A percentile compares a stretch with the other conserved stretches of the same genome.
Evolutionary conservation across 2,113 vertebrate species (phyloP).

Genomic region (Chaetodon auriga): DNA sequence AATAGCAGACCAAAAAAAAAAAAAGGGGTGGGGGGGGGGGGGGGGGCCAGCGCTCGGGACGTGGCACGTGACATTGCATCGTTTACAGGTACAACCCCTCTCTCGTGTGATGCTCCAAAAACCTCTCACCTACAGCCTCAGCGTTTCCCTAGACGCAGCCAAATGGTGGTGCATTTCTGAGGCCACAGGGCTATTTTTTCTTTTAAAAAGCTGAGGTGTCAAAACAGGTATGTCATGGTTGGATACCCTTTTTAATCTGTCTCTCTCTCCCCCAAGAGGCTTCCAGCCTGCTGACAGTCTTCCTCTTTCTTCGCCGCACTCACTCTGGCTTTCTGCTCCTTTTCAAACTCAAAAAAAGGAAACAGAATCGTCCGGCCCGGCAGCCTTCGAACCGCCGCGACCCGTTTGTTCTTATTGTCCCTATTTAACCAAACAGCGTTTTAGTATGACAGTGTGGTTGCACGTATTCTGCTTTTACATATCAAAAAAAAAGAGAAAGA

Average conservation of each 20-base stretch:
- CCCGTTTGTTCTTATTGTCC: not conserved
- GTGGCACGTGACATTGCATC: constrained; percentile 8
- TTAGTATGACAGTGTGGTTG: not conserved
- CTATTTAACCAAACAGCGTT: not conserved
- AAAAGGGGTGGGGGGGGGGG: too few relatives aligned
- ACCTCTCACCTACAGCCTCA: constrained; percentile 38
- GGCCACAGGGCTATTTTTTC: constrained; percentile 61
- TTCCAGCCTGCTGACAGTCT: constrained; percentile 55
- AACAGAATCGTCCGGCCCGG: constrained; percentile 18
- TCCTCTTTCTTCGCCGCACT: constrained; percentile 18
- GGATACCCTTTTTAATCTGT: constrained; percentile 83
- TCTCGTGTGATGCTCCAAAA: not conserved
- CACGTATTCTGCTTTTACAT: not conserved
- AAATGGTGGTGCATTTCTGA: constrained; percentile 58
- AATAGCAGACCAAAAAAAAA: not conserved
- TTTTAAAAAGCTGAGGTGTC: constrained; percentile 76
- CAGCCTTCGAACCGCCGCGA: not conserved
- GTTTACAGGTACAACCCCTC: constrained; percentile 30
- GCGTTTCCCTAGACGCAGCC: constrained; percentile 37
- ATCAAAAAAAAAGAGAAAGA: constrained; percentile 8
- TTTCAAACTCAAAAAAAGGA: constrained; percentile 28
- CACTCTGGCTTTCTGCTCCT: constrained; percentile 16
- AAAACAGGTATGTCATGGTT: constrained; percentile 86
- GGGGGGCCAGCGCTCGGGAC: too few relatives aligned
- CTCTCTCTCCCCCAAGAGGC: constrained; percentile 63